Conservation (phyloP, 2,113 vertebrate genomes). For the Clinocottus analis region DNA sequence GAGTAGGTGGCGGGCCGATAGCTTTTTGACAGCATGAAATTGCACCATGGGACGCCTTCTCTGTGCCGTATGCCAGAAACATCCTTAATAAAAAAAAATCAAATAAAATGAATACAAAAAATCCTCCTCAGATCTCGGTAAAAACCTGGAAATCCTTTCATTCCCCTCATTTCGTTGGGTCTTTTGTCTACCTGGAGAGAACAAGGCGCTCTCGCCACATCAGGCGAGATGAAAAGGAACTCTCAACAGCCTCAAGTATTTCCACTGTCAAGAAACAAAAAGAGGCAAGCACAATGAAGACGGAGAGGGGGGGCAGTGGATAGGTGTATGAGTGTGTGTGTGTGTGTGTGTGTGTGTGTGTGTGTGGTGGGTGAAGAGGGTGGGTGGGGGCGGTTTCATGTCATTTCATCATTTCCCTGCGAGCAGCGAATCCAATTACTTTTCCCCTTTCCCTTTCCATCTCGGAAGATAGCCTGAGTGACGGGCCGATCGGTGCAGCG, state of each 20-base stretch:
- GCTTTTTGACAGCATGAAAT: conserved; percentile 32
- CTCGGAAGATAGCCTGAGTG: conserved; percentile 76
- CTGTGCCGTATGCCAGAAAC: conserved; percentile 46
- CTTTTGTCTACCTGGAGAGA: conserved; percentile 72
- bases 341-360: conserved; percentile 43
- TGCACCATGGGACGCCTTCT: conserved; percentile 18
- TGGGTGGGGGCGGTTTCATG: conserved; percentile 60
- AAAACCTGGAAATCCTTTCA: conserved; percentile 74
- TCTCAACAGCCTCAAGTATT: conserved; percentile 66
- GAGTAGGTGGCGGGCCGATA: conserved; percentile 17
- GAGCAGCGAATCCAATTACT: conserved; percentile 79
- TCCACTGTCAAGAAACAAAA: conserved; percentile 67
- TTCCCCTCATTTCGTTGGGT: conserved; percentile 60
- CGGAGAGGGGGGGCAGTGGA: conserved; percentile 20
- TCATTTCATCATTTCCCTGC: conserved; percentile 81
- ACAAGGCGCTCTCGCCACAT: conserved; percentile 64
- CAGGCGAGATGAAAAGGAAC: conserved; percentile 67
- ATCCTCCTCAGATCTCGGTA: conserved; percentile 50
- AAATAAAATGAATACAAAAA: conserved; percentile 4
- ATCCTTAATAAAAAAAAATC: conserved; percentile 8
- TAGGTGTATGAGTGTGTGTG: conserved; percentile 43
- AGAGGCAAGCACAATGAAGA: conserved; percentile 33
- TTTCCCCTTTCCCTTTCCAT: conserved; percentile 69
- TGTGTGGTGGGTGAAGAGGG: conserved; percentile 44
- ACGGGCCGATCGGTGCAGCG: conserved; percentile 63